phyloP scores from a whole-genome alignment of 2,113 vertebrate species.

The Ptyas mucosa region DNA sequence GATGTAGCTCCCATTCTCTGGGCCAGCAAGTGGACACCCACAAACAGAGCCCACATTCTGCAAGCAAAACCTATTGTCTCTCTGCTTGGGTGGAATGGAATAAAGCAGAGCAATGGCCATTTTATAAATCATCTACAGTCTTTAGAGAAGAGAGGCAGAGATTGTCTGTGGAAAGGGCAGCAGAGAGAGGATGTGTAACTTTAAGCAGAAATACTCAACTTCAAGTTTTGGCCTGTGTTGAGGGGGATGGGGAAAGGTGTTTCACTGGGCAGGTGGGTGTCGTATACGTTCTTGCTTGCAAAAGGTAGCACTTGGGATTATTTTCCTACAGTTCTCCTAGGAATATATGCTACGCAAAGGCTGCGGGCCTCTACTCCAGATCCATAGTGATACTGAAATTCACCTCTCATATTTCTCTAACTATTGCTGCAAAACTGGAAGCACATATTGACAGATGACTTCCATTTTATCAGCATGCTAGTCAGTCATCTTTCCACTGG shows the following conservation, averaged over 20 bases:
- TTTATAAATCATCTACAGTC: constrained; percentile 39
- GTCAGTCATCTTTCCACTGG: not conserved
- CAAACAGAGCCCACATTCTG: constrained; percentile 6
- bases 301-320: not conserved
- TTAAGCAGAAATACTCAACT: not conserved
- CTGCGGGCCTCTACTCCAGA: not conserved
- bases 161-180: not conserved
- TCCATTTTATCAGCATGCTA: not conserved
- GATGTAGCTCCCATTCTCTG: constrained; percentile 48
- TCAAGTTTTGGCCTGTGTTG: not conserved
- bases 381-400: not conserved
- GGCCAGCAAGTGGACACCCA: constrained; percentile 55
- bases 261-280: no score
- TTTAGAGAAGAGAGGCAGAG: not conserved
- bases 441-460: not conserved
- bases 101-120: not conserved
- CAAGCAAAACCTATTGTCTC: constrained; percentile 46
- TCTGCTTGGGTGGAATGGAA: constrained; percentile 9
- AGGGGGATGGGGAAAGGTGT: not conserved
- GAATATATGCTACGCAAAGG: not conserved
- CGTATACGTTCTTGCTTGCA: not conserved
- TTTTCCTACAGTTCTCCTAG: not conserved
- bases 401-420: not conserved
- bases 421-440: not conserved
- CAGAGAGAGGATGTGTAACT: accelerated